A percentile compares a stretch with the other conserved stretches of the same genome.
Conservation (phyloP, 2,888 invertebrate species). For the Eupithecia inturbata region DNA sequence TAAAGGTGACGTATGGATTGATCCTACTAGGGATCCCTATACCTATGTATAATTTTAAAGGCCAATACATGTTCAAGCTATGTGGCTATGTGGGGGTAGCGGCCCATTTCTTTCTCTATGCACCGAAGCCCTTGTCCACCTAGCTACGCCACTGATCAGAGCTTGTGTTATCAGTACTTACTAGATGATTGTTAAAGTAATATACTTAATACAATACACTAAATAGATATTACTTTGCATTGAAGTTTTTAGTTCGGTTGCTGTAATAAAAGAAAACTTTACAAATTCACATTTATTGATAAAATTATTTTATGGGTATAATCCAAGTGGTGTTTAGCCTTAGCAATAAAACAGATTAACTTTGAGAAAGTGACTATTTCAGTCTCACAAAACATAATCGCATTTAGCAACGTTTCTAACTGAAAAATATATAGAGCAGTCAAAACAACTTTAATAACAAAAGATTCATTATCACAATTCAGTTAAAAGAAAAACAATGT, state of each 20-base stretch:
- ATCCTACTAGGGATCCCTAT: too few species aligned
- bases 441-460: neutral
- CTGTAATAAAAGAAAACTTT: neutral
- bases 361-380: neutral
- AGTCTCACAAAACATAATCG: neutral
- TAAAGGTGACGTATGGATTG: too few species aligned
- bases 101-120: too few species aligned
- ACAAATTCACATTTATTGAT: constrained; percentile 4
- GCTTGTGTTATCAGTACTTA: too few species aligned
- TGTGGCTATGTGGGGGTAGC: too few species aligned
- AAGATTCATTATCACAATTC: neutral
- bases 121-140: too few species aligned
- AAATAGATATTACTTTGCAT: too few species aligned
- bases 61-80: too few species aligned
- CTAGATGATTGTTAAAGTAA: too few species aligned
- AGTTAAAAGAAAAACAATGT: neutral
- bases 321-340: neutral
- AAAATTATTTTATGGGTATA: neutral
- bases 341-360: neutral
- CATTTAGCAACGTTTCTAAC: neutral
- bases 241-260: neutral
- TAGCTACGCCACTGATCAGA: too few species aligned
- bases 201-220: too few species aligned
- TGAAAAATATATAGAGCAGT: neutral
- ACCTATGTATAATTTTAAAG: too few species aligned